Base-by-base conservation (phyloP, 1,140 invertebrate genomes). In the Parapsyche elsis region DNA sequence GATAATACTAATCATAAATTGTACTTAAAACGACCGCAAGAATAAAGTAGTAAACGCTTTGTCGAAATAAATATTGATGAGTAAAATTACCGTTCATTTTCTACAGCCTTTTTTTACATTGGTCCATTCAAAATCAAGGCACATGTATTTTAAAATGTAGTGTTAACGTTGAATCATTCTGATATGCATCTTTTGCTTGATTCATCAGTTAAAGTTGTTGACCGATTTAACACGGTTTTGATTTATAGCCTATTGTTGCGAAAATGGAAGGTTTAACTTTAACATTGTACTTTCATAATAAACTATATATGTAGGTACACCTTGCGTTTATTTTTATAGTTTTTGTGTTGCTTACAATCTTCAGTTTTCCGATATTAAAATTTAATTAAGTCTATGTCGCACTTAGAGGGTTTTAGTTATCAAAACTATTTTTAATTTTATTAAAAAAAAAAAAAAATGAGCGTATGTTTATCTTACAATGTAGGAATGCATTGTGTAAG, bases 401-500 rank as follows among this genome's bases (percentile, higher is more conserved):
- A 19, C 30, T 24, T 71, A 5, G 67, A 44, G 5, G 30, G 16
- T 71, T 71, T 30, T 44, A 2, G 26, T 71, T 71, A n/a, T n/a
- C n/a, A n/a, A n/a, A n/a, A n/a, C n/a, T 49, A 49, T 45, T 38
- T 46, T 49, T 46, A 45, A 73, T 73, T 46, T 73, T 71, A 16
- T n/a, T 71, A 38, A n/a, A 71, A 38, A 71, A 67, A 7, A 14
- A 5, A 71, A 71, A 73, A 73, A 46, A 46, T 16, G 45, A 73
- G 71, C 71, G 21, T 73, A 45, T 73, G 71, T 73, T 73, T 73
- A 73, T 73, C 71, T 73, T 73, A 1, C n/a, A 73, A 73, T 19
- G 45, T 4, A 19, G 71, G 71, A 73, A 73, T 73, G 71, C 71
- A 73, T 73, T 73, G 71, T 73, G 71, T 46, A 46, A 16, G 71